Base-by-base conservation (phyloP, 2,888 invertebrate genomes). In the Idaea biselata region DNA sequence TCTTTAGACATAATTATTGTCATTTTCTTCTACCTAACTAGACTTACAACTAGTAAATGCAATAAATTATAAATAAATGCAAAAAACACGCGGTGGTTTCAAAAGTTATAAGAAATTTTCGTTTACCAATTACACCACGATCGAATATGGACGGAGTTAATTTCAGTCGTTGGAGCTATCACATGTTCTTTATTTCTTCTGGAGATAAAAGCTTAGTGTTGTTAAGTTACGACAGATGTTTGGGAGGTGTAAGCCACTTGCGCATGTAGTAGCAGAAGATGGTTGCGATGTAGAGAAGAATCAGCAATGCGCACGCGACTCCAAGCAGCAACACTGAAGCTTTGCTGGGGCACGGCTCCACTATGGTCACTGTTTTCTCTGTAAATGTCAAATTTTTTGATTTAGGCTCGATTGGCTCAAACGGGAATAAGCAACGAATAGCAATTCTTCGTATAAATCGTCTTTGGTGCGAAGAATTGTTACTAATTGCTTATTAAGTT, bases 261-360 rank as follows among this genome's bases (percentile, higher is more conserved):
- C 97, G 97, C 96, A 97, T 97, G 93, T 97, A 97, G 90, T 97
- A 97, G 88, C 97, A 97, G 94, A 97, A 97, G 78, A 98, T 94
- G 60, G 97, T 98, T 76, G 97, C 97, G 78, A 98, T 95, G 92
- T 98, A 98, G 63, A 98, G 94, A 63, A 98, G 94, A 61, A 98
- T 95, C 79, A 98, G 94, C 67, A 98, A 94, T 64, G 97, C 97
- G 86, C 98, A 98, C 62, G 98, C 97, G 32, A 98, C 97, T 67
- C 97, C 97, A 66, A 98, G 91, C 53, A 97, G 96, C 75, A 98
- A 89, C n/a, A 98, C 97, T 6, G 98, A 98, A 31, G 97, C 96
- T 87, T 97, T 97, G 78, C 97, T 97, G 59, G 98, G 98, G 83
- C 98, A 98, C 16, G 97, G 97, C 86, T 97, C 97, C 74, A 97